A percentile compares a stretch with the other conserved stretches of the same genome.
Conservation (phyloP, 1,140 invertebrate genomes). For the Ganaspis sp. region DNA sequence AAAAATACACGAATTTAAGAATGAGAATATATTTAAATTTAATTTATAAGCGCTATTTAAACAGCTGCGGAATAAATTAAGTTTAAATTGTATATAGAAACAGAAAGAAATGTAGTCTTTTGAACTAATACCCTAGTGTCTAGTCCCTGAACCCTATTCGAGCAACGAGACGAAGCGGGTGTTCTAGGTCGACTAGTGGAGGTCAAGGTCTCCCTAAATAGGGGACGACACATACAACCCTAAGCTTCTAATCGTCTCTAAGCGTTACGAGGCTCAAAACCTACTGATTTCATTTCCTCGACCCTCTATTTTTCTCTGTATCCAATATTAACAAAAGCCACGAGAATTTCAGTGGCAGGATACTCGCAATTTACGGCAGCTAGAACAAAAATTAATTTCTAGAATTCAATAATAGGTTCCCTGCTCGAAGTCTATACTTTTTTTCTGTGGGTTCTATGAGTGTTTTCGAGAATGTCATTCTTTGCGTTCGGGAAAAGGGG, state of each 20-base stretch:
- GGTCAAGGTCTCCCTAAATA: constrained; percentile 70
- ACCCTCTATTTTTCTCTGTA: constrained; percentile 3
- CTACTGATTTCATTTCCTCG: constrained; percentile 11
- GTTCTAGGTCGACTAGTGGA: constrained; percentile 71
- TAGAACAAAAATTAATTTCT: neutral
- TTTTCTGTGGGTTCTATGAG: neutral
- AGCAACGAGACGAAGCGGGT: constrained; percentile 58
- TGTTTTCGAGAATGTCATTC: too few species aligned
- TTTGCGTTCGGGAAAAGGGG: too few species aligned
- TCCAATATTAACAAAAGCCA: neutral
- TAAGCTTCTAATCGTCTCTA: constrained; percentile 48
- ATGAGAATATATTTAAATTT: neutral
- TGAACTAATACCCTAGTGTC: constrained; percentile 38
- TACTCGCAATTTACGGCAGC: neutral
- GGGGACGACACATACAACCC: constrained; percentile 48
- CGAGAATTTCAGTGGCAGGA: constrained; percentile 25
- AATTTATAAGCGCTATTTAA: neutral
- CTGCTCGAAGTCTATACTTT: neutral
- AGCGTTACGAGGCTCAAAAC: constrained; percentile 49
- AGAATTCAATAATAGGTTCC: neutral
- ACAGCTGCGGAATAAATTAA: neutral
- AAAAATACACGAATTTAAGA: too few species aligned
- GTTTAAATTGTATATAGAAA: neutral
- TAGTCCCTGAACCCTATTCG: constrained; percentile 50
- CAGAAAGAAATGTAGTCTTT: constrained; percentile 44